These are phyloP conservation scores for Syritta pipiens DNA, from an alignment of 2,888 invertebrate species.

Conservation along the genomic window DNA sequence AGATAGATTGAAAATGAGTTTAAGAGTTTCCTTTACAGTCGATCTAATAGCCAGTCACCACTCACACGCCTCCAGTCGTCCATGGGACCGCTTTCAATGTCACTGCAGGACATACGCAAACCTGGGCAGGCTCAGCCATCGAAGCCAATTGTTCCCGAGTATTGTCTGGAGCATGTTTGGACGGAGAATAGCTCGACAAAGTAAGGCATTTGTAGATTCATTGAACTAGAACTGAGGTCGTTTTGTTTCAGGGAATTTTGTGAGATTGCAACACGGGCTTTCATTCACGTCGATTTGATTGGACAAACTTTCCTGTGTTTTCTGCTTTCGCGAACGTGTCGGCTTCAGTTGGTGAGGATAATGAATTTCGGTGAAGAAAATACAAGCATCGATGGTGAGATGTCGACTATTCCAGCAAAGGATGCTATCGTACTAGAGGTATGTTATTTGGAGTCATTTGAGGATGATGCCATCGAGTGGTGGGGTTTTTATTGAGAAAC, in stretches of 20 bases:
- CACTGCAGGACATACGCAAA: slow-evolving; percentile 79
- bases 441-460: too few relatives aligned
- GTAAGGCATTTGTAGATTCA: slow-evolving; percentile 75
- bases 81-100: slow-evolving; percentile 75
- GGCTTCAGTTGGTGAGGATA: slow-evolving; percentile 81
- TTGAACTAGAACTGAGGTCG: not conserved
- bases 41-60: slow-evolving; percentile 75
- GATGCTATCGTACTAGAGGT: slow-evolving; percentile 91
- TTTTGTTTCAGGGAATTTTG: slow-evolving; percentile 78
- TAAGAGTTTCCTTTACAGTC: slow-evolving; percentile 71
- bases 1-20: not conserved
- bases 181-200: slow-evolving; percentile 84
- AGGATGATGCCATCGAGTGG: too few relatives aligned
- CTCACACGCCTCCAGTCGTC: slow-evolving; percentile 76
- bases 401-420: slow-evolving; percentile 87
- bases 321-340: slow-evolving; percentile 81
- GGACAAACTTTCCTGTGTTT: slow-evolving; percentile 93
- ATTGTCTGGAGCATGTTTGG: slow-evolving; percentile 95
- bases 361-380: slow-evolving; percentile 82
- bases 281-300: slow-evolving; percentile 91
- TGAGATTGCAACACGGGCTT: slow-evolving; percentile 86
- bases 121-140: slow-evolving; percentile 81
- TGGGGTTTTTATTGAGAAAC: too few relatives aligned
- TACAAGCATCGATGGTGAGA: slow-evolving; percentile 87
- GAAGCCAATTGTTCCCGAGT: slow-evolving; percentile 88